phyloP scores from a whole-genome alignment of 2,797 vertebrate species.

The Miichthys miiuy region DNA sequence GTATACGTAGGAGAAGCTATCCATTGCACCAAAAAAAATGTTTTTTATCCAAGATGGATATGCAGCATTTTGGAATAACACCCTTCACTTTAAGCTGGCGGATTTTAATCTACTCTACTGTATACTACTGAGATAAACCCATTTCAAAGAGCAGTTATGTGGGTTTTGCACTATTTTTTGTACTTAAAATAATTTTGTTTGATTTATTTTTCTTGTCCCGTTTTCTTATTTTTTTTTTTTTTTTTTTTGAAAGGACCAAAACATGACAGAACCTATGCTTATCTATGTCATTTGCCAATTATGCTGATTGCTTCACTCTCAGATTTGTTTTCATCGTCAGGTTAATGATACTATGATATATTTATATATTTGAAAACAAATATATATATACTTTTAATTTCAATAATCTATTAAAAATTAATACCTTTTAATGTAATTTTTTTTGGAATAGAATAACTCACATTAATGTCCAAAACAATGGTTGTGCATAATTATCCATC shows the following conservation, averaged over 20 bases:
- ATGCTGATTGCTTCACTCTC: constrained; percentile 88
- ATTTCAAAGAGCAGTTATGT: constrained; percentile 58
- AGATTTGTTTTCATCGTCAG: constrained; percentile 90
- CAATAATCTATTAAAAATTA: constrained; percentile 87
- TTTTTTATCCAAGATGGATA: constrained; percentile 46
- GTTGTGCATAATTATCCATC: constrained; percentile 89
- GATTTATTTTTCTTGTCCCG: constrained; percentile 59
- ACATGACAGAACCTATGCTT: constrained; percentile 77
- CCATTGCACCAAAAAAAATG: constrained; percentile 36
- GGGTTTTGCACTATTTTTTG: constrained; percentile 86
- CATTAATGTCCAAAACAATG: constrained; percentile 75
- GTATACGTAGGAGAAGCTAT: constrained; percentile 2
- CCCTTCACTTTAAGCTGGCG: constrained; percentile 47
- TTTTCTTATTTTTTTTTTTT: constrained; percentile 74
- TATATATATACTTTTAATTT: constrained; percentile 88
- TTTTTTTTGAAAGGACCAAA: constrained; percentile 85
- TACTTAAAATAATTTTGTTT: constrained; percentile 73
- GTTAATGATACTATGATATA: constrained; percentile 87
- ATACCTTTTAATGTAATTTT: constrained; percentile 89
- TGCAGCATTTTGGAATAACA: constrained; percentile 60
- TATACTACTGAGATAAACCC: constrained; percentile 71
- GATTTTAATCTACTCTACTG: constrained; percentile 49
- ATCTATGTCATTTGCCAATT: constrained; percentile 82
- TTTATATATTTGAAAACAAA: constrained; percentile 90
- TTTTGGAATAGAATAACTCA: constrained; percentile 82